Conservation (phyloP, 2,113 vertebrate genomes). For the Hippoglossus stenolepis region DNA sequence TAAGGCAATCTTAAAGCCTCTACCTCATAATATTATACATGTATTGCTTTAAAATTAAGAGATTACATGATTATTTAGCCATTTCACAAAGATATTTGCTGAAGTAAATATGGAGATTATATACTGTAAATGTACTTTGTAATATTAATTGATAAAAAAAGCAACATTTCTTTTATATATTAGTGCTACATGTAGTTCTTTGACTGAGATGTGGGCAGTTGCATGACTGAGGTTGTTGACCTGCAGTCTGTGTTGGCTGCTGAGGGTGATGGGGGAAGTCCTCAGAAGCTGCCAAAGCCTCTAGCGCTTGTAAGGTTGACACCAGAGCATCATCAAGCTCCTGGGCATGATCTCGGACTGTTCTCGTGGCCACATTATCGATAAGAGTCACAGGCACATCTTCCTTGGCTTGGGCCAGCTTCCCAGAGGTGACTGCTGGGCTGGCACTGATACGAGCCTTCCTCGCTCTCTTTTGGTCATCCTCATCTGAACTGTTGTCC, state of each 20-base stretch:
- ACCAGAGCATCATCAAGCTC: slow-evolving; percentile 97
- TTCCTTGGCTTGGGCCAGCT: slow-evolving; percentile 80
- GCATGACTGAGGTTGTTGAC: slow-evolving; percentile 83
- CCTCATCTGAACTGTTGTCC: slow-evolving; percentile 98
- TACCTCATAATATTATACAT: not conserved
- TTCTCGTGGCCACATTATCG: slow-evolving; percentile 91
- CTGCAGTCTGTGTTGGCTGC: slow-evolving; percentile 94
- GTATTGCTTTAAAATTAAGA: not conserved
- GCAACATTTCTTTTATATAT: not conserved
- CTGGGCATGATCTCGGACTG: slow-evolving; percentile 94
- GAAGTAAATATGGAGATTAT: not conserved
- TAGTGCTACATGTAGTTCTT: slow-evolving; percentile 20
- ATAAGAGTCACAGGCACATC: slow-evolving; percentile 96
- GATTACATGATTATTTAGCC: slow-evolving; percentile 3
- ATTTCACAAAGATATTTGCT: slow-evolving; percentile 7
- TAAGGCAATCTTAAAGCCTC: not conserved
- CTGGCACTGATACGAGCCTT: slow-evolving; percentile 61
- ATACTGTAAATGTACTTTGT: slow-evolving; percentile 9
- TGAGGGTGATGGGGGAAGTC: slow-evolving; percentile 91
- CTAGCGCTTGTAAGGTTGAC: slow-evolving; percentile 96
- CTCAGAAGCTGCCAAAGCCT: slow-evolving; percentile 97
- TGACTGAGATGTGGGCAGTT: slow-evolving; percentile 44
- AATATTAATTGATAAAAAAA: not conserved
- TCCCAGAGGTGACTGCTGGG: slow-evolving; percentile 47
- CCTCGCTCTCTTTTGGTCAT: slow-evolving; percentile 89